phyloP scores from a whole-genome alignment of 2,113 vertebrate genomes.

The Tapirus terrestris region DNA sequence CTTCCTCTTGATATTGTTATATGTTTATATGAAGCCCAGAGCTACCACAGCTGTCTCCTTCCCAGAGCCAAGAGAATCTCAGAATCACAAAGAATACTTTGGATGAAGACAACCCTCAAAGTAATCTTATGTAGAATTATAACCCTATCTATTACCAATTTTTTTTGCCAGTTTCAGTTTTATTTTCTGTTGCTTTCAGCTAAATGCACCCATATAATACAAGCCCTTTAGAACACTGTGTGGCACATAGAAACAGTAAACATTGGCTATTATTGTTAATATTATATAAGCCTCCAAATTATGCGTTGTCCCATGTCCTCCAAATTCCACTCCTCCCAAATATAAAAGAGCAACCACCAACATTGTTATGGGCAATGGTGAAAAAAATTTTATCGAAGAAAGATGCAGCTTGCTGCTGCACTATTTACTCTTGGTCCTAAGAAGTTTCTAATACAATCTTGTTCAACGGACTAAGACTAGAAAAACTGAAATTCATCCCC shows the following conservation, averaged over 20 bases:
- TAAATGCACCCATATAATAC: neutral
- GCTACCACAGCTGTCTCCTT: neutral
- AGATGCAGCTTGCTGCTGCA: neutral
- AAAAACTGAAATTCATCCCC: neutral
- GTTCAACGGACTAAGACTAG: neutral
- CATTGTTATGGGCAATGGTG: neutral
- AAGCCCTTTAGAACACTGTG: neutral
- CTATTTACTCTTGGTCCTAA: neutral
- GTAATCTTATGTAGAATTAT: neutral
- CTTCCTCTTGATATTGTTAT: neutral
- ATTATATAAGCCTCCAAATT: neutral
- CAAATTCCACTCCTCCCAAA: neutral
- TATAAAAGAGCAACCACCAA: neutral
- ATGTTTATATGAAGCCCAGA: neutral
- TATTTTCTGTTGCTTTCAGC: slow-evolving; percentile 9
- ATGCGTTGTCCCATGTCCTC: neutral
- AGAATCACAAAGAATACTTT: neutral
- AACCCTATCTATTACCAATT: neutral
- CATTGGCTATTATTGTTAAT: neutral
- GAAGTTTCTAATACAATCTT: neutral
- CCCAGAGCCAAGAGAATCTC: neutral
- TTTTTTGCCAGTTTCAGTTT: neutral
- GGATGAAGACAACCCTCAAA: neutral
- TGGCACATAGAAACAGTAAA: neutral
- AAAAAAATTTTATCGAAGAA: neutral